Evolutionary conservation across 2,888 invertebrate species (phyloP).

Genomic region (Pammene aurita): DNA sequence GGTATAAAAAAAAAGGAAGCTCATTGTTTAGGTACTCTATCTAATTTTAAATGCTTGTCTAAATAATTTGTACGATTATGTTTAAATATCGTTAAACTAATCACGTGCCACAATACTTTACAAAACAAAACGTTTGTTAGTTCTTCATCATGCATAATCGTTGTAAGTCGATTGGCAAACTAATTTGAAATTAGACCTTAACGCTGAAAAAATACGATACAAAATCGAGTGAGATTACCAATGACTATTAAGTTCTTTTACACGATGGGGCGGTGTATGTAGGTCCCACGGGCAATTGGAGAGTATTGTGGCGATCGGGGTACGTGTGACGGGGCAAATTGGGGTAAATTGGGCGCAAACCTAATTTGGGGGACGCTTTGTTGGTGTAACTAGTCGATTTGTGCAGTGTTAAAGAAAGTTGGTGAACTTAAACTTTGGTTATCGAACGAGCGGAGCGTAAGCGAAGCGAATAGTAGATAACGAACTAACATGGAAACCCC

Average conservation of each 20-base stretch:
- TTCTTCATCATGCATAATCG: no score
- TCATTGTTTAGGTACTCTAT: no score
- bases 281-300: conserved; percentile 17
- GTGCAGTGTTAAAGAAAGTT: not conserved
- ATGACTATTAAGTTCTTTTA: no score
- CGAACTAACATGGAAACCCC: no score
- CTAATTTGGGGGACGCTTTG: conserved; percentile 12
- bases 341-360: conserved; percentile 12
- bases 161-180: no score
- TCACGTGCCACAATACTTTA: not conserved
- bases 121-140: conserved; percentile 4
- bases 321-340: conserved; percentile 8
- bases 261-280: no score
- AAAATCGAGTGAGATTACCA: no score
- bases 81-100: not conserved
- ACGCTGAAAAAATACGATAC: no score
- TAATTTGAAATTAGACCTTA: no score
- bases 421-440: not conserved
- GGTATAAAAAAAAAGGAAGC: no score
- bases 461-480: no score
- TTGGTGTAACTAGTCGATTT: conserved; percentile 9
- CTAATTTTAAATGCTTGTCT: not conserved
- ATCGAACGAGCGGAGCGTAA: no score
- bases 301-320: conserved; percentile 1
- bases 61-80: not conserved